Conservation (phyloP, 2,888 invertebrate species). For the Drosophila mimica region DNA sequence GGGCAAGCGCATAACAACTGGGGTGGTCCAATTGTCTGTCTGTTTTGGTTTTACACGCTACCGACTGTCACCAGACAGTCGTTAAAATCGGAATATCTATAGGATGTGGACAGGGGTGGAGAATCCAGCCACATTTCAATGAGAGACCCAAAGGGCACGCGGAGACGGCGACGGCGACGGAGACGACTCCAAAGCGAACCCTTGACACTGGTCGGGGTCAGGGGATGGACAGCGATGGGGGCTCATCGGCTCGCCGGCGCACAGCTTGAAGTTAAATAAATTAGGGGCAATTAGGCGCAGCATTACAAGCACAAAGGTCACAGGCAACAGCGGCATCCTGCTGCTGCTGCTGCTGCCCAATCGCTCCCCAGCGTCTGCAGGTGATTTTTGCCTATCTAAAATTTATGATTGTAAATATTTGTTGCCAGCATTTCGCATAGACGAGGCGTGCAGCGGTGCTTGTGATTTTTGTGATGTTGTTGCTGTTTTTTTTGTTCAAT, state of each 20-base stretch:
- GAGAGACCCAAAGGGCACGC: slow-evolving; percentile 67
- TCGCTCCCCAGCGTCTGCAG: slow-evolving; percentile 46
- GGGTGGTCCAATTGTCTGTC: slow-evolving; percentile 5
- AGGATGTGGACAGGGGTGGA: not conserved
- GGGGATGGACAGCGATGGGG: not conserved
- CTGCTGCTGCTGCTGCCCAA: slow-evolving; percentile 38
- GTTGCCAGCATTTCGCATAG: slow-evolving; percentile 36
- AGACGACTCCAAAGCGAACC: slow-evolving; percentile 55
- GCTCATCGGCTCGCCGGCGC: slow-evolving; percentile 36
- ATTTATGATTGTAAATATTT: slow-evolving; percentile 67
- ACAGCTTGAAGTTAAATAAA: slow-evolving; percentile 81
- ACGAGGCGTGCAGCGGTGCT: slow-evolving; percentile 32
- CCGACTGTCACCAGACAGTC: slow-evolving; percentile 45
- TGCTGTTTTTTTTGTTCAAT: slow-evolving; percentile 48
- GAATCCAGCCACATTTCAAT: slow-evolving; percentile 47
- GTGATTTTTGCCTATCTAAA: slow-evolving; percentile 60
- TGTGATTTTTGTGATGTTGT: slow-evolving; percentile 12
- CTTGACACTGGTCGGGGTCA: slow-evolving; percentile 61
- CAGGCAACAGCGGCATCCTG: slow-evolving; percentile 24
- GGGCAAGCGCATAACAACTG: slow-evolving; percentile 19
- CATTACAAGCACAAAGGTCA: slow-evolving; percentile 73
- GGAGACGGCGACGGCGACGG: slow-evolving; percentile 21
- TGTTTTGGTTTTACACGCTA: slow-evolving; percentile 21
- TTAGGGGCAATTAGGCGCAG: slow-evolving; percentile 79
- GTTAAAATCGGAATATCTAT: slow-evolving; percentile 35